These are phyloP conservation scores for Polia nebulosa DNA, from an alignment of 2,888 invertebrate species.

Conservation along the genomic window DNA sequence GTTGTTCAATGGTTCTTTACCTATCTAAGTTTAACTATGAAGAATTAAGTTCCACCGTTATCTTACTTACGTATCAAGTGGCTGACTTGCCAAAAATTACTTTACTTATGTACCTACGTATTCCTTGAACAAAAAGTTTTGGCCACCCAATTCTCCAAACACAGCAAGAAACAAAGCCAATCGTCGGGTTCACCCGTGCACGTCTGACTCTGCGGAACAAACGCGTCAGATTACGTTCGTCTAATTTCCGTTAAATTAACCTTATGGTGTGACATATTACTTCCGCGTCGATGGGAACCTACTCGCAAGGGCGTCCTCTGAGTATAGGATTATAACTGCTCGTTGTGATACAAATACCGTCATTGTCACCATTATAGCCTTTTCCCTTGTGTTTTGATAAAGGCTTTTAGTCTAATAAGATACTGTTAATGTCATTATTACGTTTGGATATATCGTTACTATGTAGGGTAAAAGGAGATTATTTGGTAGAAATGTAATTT, in stretches of 20 bases:
- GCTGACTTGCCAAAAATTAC: not conserved
- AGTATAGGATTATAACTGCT: conserved; percentile 36
- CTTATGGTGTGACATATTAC: conserved; percentile 58
- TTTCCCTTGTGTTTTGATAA: conserved; percentile 20
- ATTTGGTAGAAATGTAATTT: no score
- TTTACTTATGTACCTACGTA: not conserved
- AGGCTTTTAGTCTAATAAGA: conserved; percentile 5
- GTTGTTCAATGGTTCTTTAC: no score
- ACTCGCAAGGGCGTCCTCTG: conserved; percentile 8
- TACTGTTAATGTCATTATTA: conserved; percentile 18
- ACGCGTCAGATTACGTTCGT: conserved; percentile 53
- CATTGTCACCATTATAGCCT: conserved; percentile 40
- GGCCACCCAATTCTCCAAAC: conserved; percentile 9
- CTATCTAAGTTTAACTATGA: no score
- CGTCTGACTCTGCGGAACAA: conserved; percentile 44
- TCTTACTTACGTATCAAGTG: not conserved
- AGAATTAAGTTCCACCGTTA: not conserved
- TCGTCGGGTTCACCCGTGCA: conserved; percentile 37
- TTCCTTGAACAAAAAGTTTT: not conserved
- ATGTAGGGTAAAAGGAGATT: no score
- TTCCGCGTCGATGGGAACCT: conserved; percentile 46
- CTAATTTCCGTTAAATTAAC: conserved; percentile 64
- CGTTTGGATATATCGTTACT: not conserved
- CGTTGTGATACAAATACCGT: conserved; percentile 37
- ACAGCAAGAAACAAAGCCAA: conserved; percentile 40